A percentile compares a stretch with the other conserved stretches of the same genome.
Evolutionary conservation across 2,888 invertebrate genomes (phyloP).

Genomic region (Carabus problematicus): DNA sequence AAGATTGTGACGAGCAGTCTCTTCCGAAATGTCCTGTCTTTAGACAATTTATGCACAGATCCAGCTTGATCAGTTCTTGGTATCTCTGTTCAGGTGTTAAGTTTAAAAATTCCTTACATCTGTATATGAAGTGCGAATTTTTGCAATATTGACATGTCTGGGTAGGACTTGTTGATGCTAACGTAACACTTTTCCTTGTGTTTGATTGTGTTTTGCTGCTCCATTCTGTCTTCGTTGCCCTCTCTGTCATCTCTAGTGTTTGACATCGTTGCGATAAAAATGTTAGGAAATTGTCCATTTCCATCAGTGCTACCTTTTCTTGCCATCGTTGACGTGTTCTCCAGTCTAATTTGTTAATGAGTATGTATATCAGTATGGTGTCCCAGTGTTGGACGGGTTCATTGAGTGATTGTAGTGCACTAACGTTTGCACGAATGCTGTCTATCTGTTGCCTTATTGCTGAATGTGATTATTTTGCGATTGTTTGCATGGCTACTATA

Average conservation of each 20-base stretch:
- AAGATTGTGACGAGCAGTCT: background rate
- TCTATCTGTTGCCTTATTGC: slow-evolving; percentile 19
- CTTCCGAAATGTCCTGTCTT: background rate
- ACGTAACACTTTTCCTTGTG: background rate
- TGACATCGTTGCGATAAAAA: slow-evolving; percentile 44
- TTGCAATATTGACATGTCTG: slow-evolving; percentile 6
- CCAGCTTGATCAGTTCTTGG: background rate
- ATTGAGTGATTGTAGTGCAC: slow-evolving; percentile 24
- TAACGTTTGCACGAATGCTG: slow-evolving; percentile 22
- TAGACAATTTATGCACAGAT: slow-evolving; percentile 4
- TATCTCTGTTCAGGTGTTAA: background rate
- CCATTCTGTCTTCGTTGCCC: slow-evolving; percentile 22
- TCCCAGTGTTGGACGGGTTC: slow-evolving; percentile 36
- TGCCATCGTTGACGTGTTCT: slow-evolving; percentile 44
- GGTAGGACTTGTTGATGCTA: background rate
- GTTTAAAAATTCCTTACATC: slow-evolving; percentile 3
- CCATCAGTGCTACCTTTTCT: slow-evolving; percentile 21
- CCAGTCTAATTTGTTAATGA: slow-evolving; percentile 40
- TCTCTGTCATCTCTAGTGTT: slow-evolving; percentile 42
- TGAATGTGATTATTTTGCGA: slow-evolving; percentile 25
- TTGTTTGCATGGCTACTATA: slow-evolving; percentile 17
- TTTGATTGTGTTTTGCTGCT: background rate
- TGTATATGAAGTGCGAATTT: background rate
- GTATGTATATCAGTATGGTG: slow-evolving; percentile 11
- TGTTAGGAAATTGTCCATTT: slow-evolving; percentile 33